Evolutionary conservation across 2,113 vertebrate species (phyloP).

Genomic region (Haplotaxodon microlepis): DNA sequence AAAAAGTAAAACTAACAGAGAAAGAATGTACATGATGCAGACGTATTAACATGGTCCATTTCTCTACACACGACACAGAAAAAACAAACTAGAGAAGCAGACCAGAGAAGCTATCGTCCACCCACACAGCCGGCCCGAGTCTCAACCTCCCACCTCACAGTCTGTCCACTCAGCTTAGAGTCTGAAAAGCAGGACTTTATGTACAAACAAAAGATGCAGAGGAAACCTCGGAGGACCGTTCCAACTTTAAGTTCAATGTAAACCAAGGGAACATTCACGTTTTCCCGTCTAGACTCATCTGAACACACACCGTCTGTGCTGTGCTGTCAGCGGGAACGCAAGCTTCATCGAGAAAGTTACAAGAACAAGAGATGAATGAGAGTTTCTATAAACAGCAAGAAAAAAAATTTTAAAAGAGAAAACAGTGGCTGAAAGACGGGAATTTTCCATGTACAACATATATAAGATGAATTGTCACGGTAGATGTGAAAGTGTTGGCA

Average conservation of each 20-base stretch:
- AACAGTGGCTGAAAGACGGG: neutral
- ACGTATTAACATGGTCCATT: slow-evolving; percentile 4
- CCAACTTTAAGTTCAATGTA: neutral
- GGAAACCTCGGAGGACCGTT: neutral
- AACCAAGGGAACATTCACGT: neutral
- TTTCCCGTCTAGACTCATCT: neutral
- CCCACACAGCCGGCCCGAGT: neutral
- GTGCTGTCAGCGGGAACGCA: neutral
- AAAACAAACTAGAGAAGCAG: slow-evolving; percentile 20
- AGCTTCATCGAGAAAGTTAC: neutral
- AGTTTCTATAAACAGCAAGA: neutral
- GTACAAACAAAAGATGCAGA: neutral
- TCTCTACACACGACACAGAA: slow-evolving; percentile 12
- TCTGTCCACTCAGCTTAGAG: neutral
- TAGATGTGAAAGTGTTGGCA: neutral
- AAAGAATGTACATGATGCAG: slow-evolving; percentile 47
- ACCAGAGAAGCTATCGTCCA: neutral
- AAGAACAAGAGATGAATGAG: neutral
- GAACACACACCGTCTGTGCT: neutral
- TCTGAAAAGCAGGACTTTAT: neutral
- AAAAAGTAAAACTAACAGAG: neutral
- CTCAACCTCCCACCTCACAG: neutral
- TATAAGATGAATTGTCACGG: neutral
- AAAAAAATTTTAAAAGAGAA: neutral
- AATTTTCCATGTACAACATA: neutral